Conservation (phyloP, 2,113 vertebrate genomes). For the Melanerpes formicivorus region DNA sequence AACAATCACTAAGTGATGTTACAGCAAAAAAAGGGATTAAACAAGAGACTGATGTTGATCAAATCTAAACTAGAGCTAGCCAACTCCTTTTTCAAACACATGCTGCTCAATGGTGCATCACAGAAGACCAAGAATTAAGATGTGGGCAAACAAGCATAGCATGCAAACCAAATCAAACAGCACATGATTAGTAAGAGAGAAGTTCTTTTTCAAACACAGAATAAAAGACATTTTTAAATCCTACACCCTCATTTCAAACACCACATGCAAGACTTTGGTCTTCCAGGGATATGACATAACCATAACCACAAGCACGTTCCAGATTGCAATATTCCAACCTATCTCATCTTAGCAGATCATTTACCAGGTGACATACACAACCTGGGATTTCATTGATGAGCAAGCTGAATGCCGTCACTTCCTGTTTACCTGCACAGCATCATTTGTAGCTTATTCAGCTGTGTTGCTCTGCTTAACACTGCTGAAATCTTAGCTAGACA, state of each 20-base stretch:
- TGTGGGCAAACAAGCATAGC: not conserved
- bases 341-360: not conserved
- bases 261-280: not conserved
- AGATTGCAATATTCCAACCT: not conserved
- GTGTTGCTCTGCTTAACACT: not conserved
- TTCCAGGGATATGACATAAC: not conserved
- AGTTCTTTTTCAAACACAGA: not conserved
- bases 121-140: not conserved
- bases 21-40: not conserved
- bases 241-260: not conserved
- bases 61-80: not conserved
- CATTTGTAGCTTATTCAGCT: not conserved
- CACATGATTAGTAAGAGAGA: not conserved
- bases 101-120: not conserved
- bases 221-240: not conserved
- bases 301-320: not conserved
- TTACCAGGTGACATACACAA: not conserved
- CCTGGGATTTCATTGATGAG: not conserved
- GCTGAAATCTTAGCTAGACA: not conserved
- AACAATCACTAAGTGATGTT: not conserved
- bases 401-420: not conserved
- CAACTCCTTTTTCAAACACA: not conserved
- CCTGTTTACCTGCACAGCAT: slow-evolving; percentile 22
- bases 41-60: not conserved
- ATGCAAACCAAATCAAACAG: not conserved